These are phyloP conservation scores for Ceuthmochares aereus DNA, from an alignment of 2,113 vertebrate species.

Conservation along the genomic window DNA sequence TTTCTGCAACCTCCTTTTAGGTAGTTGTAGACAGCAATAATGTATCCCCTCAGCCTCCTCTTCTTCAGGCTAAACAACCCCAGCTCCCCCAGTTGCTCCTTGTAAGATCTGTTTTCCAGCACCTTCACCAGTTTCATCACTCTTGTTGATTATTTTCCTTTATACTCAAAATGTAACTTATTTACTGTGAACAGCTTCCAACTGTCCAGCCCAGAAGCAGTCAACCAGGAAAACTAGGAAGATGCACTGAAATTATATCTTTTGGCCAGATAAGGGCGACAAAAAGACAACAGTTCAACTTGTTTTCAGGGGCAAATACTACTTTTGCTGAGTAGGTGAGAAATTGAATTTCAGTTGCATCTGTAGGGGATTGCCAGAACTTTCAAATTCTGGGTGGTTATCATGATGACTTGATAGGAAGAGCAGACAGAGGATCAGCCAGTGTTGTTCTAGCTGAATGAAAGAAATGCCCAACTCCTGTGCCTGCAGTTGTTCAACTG, in stretches of 20 bases:
- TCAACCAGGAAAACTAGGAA: not conserved
- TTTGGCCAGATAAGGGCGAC: not conserved
- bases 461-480: not conserved
- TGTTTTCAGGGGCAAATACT: not conserved
- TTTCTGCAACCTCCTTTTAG: no score
- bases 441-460: not conserved
- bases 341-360: not conserved
- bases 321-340: not conserved
- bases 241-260: not conserved
- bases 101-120: no score
- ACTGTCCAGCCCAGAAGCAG: not conserved
- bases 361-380: accelerated
- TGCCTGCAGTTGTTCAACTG: not conserved
- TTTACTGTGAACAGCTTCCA: not conserved
- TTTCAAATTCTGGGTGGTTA: not conserved
- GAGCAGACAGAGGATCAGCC: not conserved
- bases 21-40: no score
- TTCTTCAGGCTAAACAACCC: no score
- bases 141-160: not conserved
- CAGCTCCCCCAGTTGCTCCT: no score
- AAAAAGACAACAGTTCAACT: not conserved
- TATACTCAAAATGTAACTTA: not conserved
- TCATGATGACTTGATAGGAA: not conserved
- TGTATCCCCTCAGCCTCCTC: no score
- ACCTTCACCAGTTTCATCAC: no score